Base-by-base conservation (phyloP, 2,888 invertebrate genomes). In the Drosophila limbata region DNA sequence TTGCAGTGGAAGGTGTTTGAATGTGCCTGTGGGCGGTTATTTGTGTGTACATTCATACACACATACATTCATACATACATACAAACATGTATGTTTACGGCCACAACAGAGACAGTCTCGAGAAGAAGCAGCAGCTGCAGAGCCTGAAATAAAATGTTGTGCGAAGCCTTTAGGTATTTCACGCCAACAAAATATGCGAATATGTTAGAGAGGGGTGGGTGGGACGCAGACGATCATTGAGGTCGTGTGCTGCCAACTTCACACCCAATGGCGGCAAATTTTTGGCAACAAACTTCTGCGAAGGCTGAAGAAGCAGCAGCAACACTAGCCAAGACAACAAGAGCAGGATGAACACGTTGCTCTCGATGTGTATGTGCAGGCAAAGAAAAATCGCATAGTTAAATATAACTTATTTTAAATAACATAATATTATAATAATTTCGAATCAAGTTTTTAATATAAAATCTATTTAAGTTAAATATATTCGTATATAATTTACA, bases 191-290 rank as follows among this genome's bases (percentile, higher is more conserved):
- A 89, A 84, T 89, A 84, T 87, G 83, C 73, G 86, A 78, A 64
- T 56, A 71, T 88, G 72, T 77, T 67, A 68, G 72, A 69, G 62
- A 61, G 68, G 59, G 71, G 59, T 60, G 84, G 66, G 72, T 33
- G 68, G 84, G 64, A 69, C 31, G 64, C 44, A 45, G 60, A 33
- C 63, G 72, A 73, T 73, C 64, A 55, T 44, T 61, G 61, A 45
- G 57, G 74, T 76, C 51, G 60, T 69, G 51, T 66, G 78, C 71
- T 84, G 81, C 81, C 89, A 88, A 79, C 79, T 84, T 89, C 89
- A 88, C 89, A 84, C 89, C 76, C 90, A 79, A 84, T 89, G 79
- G 89, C 86, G 88, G 79, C 71, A 88, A 84, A 84, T 89, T 88
- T 84, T 89, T 84, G 89, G 85, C 89, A 84, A 84, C 88, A 89